Base-by-base conservation (phyloP, 2,888 invertebrate genomes). In the Thymelicus lineola region DNA sequence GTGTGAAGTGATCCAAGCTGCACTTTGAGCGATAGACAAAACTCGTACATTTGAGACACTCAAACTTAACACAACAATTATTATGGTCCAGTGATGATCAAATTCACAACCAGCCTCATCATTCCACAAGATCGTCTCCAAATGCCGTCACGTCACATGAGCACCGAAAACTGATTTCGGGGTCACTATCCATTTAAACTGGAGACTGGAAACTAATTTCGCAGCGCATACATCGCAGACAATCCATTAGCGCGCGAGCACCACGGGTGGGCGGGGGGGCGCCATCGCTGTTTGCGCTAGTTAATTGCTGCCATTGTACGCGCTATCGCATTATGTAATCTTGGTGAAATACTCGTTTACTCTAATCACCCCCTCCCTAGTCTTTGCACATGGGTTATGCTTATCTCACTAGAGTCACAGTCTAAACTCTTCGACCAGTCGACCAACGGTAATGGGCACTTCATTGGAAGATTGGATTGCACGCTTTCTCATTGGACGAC, bases 241-340 rank as follows among this genome's bases (percentile, higher is more conserved):
- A 68, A 60, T 50, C 62, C 53, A 63, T 70, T 72, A 66, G 48
- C 17, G 17, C 48, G n/a, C 53, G 59, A 70, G 63, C 53, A 68
- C 63, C 63, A 15, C 53, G 55, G 66, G 70, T 59, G 68, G 60
- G 20, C 48, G 66, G 60, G 66, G 68, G 63, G 46, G 48, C 35
- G 15, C 35, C 35, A 48, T 48, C 62, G 59, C 75, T 87, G 85
- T 87, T 87, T 86, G 81, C 79, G 71, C 76, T 73, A 73, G 80
- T 78, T 88, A 87, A 88, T 88, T 85, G 84, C 80, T 63, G 62
- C 74, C 76, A 81, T 82, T 80, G 82, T 82, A 77, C 77, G 45
- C 58, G 71, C 75, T 75, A 76, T 74, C 77, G 74, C 70, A 72
- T 75, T 75, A 76, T 75, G 72, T 76, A 75, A 75, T 75, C 76